A percentile compares a stretch with the other conserved stretches of the same genome.
Evolutionary conservation across 2,797 vertebrate genomes (phyloP).

Genomic region (Danio tinwini): DNA sequence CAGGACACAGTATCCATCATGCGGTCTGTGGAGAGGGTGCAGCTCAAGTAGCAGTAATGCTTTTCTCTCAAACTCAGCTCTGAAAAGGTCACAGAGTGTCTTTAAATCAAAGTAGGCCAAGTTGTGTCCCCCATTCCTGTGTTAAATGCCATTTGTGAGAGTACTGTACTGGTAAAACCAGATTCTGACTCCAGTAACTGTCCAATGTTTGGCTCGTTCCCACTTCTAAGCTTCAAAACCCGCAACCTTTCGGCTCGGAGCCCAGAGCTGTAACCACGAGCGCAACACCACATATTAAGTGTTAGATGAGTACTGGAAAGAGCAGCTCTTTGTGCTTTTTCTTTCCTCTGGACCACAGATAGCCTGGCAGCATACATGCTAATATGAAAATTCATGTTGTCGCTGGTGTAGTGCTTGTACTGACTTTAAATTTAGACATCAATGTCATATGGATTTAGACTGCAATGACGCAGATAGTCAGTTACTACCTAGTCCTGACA

Average conservation of each 20-base stretch:
- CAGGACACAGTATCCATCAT: slow-evolving; percentile 1
- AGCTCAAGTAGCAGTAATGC: slow-evolving; percentile 12
- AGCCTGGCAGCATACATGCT: slow-evolving; percentile 1
- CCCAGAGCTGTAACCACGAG: slow-evolving; percentile 21
- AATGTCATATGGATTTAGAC: not conserved
- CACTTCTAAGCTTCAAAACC: slow-evolving; percentile 19
- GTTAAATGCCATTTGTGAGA: slow-evolving; percentile 6
- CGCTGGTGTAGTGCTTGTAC: slow-evolving; percentile 26
- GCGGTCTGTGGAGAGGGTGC: not conserved
- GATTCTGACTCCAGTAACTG: slow-evolving; percentile 25
- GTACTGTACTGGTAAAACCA: slow-evolving; percentile 5
- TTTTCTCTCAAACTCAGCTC: not conserved
- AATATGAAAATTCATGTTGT: slow-evolving; percentile 27
- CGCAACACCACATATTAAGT: slow-evolving; percentile 36
- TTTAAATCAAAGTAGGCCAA: slow-evolving; percentile 31
- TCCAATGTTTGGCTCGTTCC: slow-evolving; percentile 16
- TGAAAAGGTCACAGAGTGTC: slow-evolving; percentile 18
- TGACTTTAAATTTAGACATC: slow-evolving; percentile 13
- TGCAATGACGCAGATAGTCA: not conserved
- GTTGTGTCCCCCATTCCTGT: not conserved
- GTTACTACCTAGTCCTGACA: not conserved
- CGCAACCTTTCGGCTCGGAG: slow-evolving; percentile 13
- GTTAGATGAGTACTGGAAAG: slow-evolving; percentile 30
- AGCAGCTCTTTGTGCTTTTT: slow-evolving; percentile 16
- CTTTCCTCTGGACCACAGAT: slow-evolving; percentile 18